Evolutionary conservation across 2,797 vertebrate species (phyloP), one percentile per base, ranked within the genome.

Genomic region (Sebastes steindachneri): DNA sequence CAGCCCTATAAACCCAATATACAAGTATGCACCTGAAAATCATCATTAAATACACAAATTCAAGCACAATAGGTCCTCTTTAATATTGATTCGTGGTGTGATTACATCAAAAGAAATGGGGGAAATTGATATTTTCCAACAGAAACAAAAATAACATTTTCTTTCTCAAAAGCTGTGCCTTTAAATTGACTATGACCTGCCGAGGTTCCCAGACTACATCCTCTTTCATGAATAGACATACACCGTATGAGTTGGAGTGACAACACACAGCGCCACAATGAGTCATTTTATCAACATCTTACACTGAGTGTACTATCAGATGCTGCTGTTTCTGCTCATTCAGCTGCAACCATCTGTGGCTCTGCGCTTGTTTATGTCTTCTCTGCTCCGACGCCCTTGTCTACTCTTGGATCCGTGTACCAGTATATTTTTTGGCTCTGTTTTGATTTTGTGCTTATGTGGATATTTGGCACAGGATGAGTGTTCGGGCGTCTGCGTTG

Each of bases 321-420:
- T 53, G 73, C 60, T 79, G 75, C 55, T 78, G 72, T 83, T 81
- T 79, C 59, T 58, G 75, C 74, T 89, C 67, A 57, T 64, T 75
- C 69, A 60, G 78, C 72, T 60, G 75, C 72, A 76, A 58, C 80
- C 86, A 76, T 87, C 84, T 87, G 89, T 59, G 51, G 57, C 73
- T 80, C 62, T 3, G 51, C 45, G 37, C 58, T 73, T 79, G 77
- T 90, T 87, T 73, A 73, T 55, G 65, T 84, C 57, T 51, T 31
- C 29, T 53, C 26, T 7, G 48, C 70, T 45, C 73, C 9, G 7
- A 12, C 23, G 29, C 29, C 45, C 45, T 68, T 15, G 21, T 79
- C 67, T 37, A 21, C 51, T 79, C 80, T 73, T 26, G 41, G 73
- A 76, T 83, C 21, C 8, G 64, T 1, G 5, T 4, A 11, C 21